phyloP scores from a whole-genome alignment of 2,113 vertebrate species.

The Andinoacara biseriatus region DNA sequence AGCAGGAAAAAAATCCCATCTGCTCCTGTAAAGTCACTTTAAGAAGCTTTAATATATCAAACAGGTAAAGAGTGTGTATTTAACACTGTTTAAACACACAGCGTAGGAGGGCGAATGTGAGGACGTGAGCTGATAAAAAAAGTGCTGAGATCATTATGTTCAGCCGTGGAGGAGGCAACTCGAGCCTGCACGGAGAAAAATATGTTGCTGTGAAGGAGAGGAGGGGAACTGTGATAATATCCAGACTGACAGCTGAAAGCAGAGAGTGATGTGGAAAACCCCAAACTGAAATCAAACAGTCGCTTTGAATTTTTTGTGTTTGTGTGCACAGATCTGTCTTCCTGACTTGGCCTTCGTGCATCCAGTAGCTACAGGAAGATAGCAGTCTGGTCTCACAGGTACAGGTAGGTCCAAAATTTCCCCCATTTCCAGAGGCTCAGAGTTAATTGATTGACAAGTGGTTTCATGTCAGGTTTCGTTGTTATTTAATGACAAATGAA shows the following conservation, averaged over 20 bases:
- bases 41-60: slow-evolving; percentile 2
- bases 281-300: background rate
- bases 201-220: background rate
- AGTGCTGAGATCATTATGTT: slow-evolving; percentile 23
- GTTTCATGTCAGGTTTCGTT: background rate
- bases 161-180: background rate
- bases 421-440: background rate
- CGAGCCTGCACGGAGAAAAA: background rate
- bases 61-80: slow-evolving; percentile 19
- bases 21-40: slow-evolving; percentile 4
- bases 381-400: background rate
- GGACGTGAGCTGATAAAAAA: slow-evolving; percentile 27
- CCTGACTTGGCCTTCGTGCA: background rate
- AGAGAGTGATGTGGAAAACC: background rate
- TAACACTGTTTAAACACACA: background rate
- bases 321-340: background rate
- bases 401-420: background rate
- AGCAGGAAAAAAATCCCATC: background rate
- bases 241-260: background rate
- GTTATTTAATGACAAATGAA: background rate
- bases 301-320: background rate
- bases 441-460: too few relatives aligned
- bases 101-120: background rate
- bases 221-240: slow-evolving; percentile 1
- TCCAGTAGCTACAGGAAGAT: background rate